These are phyloP conservation scores for Axea sp. DNA, from an alignment of 2,888 invertebrate genomes.

Conservation along the genomic window DNA sequence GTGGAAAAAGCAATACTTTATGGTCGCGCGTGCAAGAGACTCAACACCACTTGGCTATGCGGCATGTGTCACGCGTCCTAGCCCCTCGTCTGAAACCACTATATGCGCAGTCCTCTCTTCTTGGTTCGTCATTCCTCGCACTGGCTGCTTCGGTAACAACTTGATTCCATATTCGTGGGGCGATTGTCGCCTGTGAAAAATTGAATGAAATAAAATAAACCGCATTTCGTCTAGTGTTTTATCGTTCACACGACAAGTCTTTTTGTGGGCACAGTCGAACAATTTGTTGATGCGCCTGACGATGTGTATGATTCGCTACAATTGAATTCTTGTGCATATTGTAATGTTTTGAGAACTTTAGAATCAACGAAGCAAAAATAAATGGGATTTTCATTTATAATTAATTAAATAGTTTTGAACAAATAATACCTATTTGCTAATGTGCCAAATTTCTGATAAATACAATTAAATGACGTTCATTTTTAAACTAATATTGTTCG, in stretches of 20 bases:
- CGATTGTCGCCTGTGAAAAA: constrained; percentile 74
- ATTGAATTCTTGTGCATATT: constrained; percentile 7
- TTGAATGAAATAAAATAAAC: constrained; percentile 77
- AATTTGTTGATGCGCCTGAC: constrained; percentile 16
- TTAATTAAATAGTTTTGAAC: too few species aligned
- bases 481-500: too few species aligned
- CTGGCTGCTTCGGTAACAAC: constrained; percentile 69
- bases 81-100: constrained; percentile 70
- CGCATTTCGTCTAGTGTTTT: constrained; percentile 66
- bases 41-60: constrained; percentile 70
- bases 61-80: constrained; percentile 68
- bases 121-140: constrained; percentile 54
- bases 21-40: constrained; percentile 64
- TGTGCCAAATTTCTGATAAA: too few species aligned
- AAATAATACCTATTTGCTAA: too few species aligned
- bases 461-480: too few species aligned
- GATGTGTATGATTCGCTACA: constrained; percentile 16
- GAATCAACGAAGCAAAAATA: too few species aligned
- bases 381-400: too few species aligned
- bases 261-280: neutral
- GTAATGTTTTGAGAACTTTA: too few species aligned
- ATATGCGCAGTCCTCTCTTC: constrained; percentile 60
- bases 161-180: constrained; percentile 76
- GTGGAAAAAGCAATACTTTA: constrained; percentile 68
- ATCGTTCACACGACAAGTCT: constrained; percentile 47